Base-by-base conservation (phyloP, 2,888 invertebrate genomes). In the Pheosia tremula region DNA sequence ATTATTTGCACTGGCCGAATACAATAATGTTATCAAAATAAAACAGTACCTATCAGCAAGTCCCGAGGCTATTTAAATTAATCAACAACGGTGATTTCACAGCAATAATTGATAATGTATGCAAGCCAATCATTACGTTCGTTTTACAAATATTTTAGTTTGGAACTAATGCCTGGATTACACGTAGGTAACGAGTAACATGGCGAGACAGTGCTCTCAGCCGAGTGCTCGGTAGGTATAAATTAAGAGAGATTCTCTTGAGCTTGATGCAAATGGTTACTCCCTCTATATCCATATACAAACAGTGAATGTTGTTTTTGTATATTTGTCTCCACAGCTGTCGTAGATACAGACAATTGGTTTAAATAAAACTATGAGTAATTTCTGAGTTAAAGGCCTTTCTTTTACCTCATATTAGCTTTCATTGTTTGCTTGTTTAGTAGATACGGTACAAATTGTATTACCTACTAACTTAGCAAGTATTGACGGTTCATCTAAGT, bases 281-380 rank as follows among this genome's bases (percentile, higher is more conserved):
- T n/a, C n/a, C n/a, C n/a, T 56, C 54, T 50, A 45, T 60, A 64
- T 74, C 59, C 62, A 67, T 64, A 60, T 9, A 66, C 45, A 41
- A 68, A 69, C 65, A 62, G 64, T 59, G 38, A 56, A 59, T 64
- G n/a, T 69, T 64, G 63, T 59, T 68, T 71, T 24, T 7, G 24
- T 7, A n/a, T 60, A 59, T 11, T 56, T 56, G 61, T 61, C 24
- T 63, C 55, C 55, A 24, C 58, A 63, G 55, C 54, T 56, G 43
- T 52, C 41, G n/a, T 24, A 24, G 60, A 68, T 64, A 56, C 37
- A 59, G 54, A 38, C 41, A 64, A 56, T 55, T 57, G 62, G 69
- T 57, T 39, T 56, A 54, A 56, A 38, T 62, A 69, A 72, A 70
- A 52, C 71, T 69, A 50, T 58, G 50, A 43, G n/a, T 8, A 47